Evolutionary conservation across 2,797 vertebrate genomes (phyloP).

Genomic region (Aotus griseimembra): DNA sequence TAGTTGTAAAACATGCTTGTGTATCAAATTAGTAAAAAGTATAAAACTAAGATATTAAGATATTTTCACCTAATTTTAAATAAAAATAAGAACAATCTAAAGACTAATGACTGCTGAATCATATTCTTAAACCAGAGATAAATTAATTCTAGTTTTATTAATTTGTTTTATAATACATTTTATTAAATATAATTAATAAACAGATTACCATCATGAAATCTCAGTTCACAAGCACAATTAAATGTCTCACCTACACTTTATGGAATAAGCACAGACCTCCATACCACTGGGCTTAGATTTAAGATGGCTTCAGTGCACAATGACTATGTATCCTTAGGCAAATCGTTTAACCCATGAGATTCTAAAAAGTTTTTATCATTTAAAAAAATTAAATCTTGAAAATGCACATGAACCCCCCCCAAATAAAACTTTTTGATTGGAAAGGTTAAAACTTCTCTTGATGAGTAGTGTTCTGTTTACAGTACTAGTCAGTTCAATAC

Average conservation of each 20-base stretch:
- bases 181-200: background rate
- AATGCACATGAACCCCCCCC: background rate
- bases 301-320: background rate
- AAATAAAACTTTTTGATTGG: background rate
- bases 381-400: constrained; percentile 4
- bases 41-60: background rate
- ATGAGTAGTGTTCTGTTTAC: background rate
- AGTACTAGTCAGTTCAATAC: background rate
- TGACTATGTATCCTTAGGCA: background rate
- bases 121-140: constrained; percentile 26
- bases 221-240: background rate
- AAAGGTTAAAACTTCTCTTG: background rate
- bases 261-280: background rate
- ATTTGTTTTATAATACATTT: too few species aligned
- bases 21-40: background rate
- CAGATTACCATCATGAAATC: background rate
- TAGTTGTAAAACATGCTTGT: background rate
- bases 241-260: background rate
- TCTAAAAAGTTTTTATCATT: background rate
- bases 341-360: background rate
- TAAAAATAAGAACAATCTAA: constrained; percentile 24
- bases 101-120: constrained; percentile 43
- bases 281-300: background rate
- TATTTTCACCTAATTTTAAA: background rate
- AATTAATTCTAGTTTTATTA: background rate